These are phyloP conservation scores for Anthophora plumipes DNA, from an alignment of 2,888 invertebrate genomes.

Conservation along the genomic window DNA sequence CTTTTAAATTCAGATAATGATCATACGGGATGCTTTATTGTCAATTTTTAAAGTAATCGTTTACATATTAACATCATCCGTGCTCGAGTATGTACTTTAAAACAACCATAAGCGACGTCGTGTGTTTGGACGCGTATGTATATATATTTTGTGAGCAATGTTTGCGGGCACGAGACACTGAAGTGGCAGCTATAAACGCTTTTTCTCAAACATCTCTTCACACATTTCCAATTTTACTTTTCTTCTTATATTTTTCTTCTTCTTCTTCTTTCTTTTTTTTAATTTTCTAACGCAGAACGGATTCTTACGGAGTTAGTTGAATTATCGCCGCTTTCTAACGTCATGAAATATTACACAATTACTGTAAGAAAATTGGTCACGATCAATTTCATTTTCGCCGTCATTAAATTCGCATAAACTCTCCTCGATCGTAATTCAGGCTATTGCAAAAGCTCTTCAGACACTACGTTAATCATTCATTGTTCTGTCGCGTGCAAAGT, in stretches of 20 bases:
- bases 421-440: constrained; percentile 7
- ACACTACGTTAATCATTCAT: not conserved
- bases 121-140: not conserved
- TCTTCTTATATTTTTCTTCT: too few species aligned
- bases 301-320: not conserved
- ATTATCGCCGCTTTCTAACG: not conserved
- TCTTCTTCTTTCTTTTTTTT: not conserved
- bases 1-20: not conserved
- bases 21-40: not conserved
- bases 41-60: constrained; percentile 1
- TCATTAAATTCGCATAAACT: not conserved
- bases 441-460: constrained; percentile 2
- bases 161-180: not conserved
- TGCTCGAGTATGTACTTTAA: constrained; percentile 9
- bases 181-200: not conserved
- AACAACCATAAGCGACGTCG: constrained; percentile 10
- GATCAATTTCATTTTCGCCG: not conserved
- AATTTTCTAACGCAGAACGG: not conserved
- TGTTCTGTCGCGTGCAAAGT: constrained; percentile 21
- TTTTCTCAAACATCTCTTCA: not conserved
- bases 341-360: not conserved
- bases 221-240: not conserved
- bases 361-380: not conserved
- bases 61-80: not conserved
- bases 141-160: constrained; percentile 10